These are phyloP conservation scores for Bathynomus jamesi DNA, from an alignment of 1,140 invertebrate genomes.

Conservation along the genomic window DNA sequence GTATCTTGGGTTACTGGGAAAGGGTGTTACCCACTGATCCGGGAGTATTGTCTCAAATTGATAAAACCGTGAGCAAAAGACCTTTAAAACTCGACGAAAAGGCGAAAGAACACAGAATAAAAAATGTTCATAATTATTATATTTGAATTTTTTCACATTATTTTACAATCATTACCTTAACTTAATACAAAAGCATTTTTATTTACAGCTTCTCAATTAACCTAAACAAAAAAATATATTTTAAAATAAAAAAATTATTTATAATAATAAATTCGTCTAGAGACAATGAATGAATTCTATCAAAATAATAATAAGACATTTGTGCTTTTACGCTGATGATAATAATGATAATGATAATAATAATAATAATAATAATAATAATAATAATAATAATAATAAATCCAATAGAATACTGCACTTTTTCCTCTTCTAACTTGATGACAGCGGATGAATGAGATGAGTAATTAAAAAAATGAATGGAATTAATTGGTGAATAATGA, in stretches of 20 bases:
- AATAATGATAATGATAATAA: not conserved
- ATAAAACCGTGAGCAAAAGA: no score
- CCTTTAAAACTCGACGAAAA: no score
- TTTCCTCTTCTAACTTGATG: no score
- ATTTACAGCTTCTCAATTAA: not conserved
- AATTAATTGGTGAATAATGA: no score
- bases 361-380: not conserved
- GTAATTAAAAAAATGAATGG: no score
- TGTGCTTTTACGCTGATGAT: no score
- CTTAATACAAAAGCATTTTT: not conserved
- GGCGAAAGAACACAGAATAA: constrained; percentile 1
- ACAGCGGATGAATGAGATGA: no score
- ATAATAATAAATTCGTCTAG: not conserved
- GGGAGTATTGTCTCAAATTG: no score
- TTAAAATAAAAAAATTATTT: not conserved
- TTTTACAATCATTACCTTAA: constrained; percentile 1
- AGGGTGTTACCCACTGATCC: no score
- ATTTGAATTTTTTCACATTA: not conserved
- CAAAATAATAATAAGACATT: constrained; percentile 3
- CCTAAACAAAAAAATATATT: not conserved
- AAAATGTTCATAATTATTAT: not conserved
- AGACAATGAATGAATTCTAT: no score
- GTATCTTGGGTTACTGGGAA: no score
- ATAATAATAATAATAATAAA: not conserved
- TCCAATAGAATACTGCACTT: no score